Percentiles rank a stretch among this genome's conserved stretches.
Evolutionary conservation across 2,113 vertebrate species (phyloP).

Genomic region (Cheirogaleus medius): DNA sequence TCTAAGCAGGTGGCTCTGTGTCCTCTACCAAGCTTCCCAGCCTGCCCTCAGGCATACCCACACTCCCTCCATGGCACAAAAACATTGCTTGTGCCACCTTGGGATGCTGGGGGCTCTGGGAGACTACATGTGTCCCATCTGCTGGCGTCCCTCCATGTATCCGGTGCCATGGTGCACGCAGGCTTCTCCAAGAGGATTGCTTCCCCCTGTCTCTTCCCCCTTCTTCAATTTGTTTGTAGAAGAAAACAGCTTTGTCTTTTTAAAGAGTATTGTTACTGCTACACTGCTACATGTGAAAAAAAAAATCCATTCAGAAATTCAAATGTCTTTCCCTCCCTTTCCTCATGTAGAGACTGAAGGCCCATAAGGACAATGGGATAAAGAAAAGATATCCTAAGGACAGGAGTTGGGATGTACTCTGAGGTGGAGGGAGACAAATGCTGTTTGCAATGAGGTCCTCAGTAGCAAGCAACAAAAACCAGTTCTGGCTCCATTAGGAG

Average conservation of each 20-base stretch:
- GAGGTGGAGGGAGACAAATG: neutral
- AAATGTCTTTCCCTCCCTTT: neutral
- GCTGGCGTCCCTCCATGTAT: neutral
- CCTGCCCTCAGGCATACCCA: neutral
- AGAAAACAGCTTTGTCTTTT: neutral
- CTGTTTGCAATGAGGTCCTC: neutral
- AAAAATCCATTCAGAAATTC: neutral
- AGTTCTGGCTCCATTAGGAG: neutral
- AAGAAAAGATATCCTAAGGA: neutral
- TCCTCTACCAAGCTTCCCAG: neutral
- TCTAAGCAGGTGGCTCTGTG: neutral
- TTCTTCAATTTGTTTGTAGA: neutral
- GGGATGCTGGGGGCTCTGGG: neutral
- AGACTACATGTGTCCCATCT: neutral
- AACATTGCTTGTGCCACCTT: neutral
- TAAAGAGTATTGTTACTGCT: neutral
- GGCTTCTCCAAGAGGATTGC: neutral
- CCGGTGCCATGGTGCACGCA: neutral
- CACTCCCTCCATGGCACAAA: neutral
- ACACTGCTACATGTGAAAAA: neutral
- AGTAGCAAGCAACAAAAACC: neutral
- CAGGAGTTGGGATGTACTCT: neutral
- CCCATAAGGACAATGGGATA: neutral
- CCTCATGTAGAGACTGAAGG: neutral
- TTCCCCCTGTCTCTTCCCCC: fast-evolving